Evolutionary conservation across 2,888 invertebrate genomes (phyloP), one percentile per base, ranked within the genome.

Genomic region (Pristionchus japonicus): DNA sequence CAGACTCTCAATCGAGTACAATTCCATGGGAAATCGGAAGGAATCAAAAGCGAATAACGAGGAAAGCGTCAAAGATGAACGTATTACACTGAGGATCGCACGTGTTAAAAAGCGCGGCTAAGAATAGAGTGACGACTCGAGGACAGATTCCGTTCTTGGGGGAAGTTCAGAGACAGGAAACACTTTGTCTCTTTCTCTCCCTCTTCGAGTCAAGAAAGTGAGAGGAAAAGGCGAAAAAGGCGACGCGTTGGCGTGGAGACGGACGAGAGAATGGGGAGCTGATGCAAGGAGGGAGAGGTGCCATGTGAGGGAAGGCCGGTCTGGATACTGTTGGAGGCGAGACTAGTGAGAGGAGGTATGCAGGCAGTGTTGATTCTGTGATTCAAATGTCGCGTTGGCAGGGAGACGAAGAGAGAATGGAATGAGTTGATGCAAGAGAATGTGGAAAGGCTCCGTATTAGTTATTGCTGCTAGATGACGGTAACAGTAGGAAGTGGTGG

Each of bases 151-250:
- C 9, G n/a, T n/a, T n/a, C 20, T 1, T 61, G 15, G 64, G 31
- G 64, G 64, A 67, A 31, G 20, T 57, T 57, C 17, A 52, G 57
- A 57, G 57, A 34, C 27, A 67, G 64, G 64, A 67, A 67, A 67
- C 64, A 67, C 64, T 67, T 67, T 67, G 64, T 67, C 64, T 67
- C 31, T 31, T 67, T 67, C 64, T 67, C 64, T 67, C 61, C 61
- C 2, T n/a, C 31, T 3, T 11, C 64, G 17, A 57, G 64, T 67
- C 64, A 7, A 67, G 34, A 13, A 34, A 67, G 64, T 27, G 64
- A 34, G 64, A 67, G 34, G 64, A 13, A 17, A 23, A 31, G 64
- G 23, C 23, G 11, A 57, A 57, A 57, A 57, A 57, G 57, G 57
- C 57, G 57, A 57, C 57, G 31, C 31, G 31, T 27, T 31, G 64